These are phyloP conservation scores for Mionectes olivaceus DNA, from an alignment of 2,797 vertebrate genomes.

Conservation along the genomic window DNA sequence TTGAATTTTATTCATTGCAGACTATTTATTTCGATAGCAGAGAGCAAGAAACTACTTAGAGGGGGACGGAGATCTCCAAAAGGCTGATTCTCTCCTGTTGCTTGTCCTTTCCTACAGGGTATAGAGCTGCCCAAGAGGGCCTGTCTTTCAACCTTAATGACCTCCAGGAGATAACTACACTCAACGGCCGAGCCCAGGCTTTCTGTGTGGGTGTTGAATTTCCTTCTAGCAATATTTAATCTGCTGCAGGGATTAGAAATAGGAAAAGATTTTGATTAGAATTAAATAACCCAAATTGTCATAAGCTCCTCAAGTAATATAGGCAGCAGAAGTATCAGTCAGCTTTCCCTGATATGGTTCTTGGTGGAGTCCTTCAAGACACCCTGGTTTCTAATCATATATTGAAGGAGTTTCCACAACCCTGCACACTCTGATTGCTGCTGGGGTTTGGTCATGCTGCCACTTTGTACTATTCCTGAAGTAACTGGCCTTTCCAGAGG, in stretches of 20 bases:
- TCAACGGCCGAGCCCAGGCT: neutral
- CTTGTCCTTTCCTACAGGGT: neutral
- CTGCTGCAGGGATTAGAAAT: slow-evolving; percentile 27
- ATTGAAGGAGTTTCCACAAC: neutral
- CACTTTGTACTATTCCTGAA: neutral
- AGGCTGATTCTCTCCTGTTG: neutral
- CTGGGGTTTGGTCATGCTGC: neutral
- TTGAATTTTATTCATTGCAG: neutral
- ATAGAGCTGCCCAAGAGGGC: neutral
- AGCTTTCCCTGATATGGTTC: neutral
- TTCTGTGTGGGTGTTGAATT: neutral
- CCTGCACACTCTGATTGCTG: neutral
- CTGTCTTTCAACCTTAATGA: neutral
- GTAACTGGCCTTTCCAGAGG: neutral
- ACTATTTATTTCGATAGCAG: neutral
- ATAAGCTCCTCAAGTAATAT: neutral
- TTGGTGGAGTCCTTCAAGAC: neutral
- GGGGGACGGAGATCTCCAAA: neutral
- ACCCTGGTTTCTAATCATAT: neutral
- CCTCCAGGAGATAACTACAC: neutral
- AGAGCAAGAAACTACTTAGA: neutral
- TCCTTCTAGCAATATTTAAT: slow-evolving; percentile 3
- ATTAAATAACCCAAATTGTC: neutral
- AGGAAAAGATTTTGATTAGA: neutral
- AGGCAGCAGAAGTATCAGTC: neutral